Evolutionary conservation across 2,888 invertebrate species (phyloP).

Genomic region (Ctena decussata): DNA sequence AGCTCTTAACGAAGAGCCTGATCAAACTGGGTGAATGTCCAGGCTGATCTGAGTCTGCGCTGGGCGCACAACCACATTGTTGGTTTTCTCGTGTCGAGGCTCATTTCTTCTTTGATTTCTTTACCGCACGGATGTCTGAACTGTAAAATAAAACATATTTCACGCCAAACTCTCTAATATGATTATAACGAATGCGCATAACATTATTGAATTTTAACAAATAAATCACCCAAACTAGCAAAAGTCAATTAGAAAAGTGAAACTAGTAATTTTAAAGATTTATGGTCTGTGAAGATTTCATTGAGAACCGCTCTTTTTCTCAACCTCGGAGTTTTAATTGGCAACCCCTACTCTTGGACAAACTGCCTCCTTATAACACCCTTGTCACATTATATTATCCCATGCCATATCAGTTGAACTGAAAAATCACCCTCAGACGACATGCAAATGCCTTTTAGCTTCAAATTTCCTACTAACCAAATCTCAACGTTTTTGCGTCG

Average conservation of each 20-base stretch:
- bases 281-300: neutral
- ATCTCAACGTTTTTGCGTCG: constrained; percentile 33
- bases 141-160: too few relatives aligned
- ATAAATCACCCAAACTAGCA: neutral
- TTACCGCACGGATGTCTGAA: too few relatives aligned
- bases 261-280: constrained; percentile 2
- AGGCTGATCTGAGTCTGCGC: too few relatives aligned
- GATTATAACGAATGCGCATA: neutral
- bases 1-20: too few relatives aligned
- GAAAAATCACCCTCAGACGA: neutral
- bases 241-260: constrained; percentile 1
- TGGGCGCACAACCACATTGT: too few relatives aligned
- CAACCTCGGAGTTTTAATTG: neutral
- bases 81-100: too few relatives aligned
- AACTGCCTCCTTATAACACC: neutral
- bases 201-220: neutral
- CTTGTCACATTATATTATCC: neutral
- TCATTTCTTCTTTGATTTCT: too few relatives aligned
- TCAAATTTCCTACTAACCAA: constrained; percentile 17
- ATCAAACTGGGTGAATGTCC: too few relatives aligned
- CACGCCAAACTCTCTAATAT: neutral
- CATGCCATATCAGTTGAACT: neutral
- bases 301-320: constrained; percentile 1
- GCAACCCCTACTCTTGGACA: constrained; percentile 1
- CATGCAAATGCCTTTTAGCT: constrained; percentile 14